phyloP scores from a whole-genome alignment of 2,797 vertebrate species.

The Notolabrus celidotus region DNA sequence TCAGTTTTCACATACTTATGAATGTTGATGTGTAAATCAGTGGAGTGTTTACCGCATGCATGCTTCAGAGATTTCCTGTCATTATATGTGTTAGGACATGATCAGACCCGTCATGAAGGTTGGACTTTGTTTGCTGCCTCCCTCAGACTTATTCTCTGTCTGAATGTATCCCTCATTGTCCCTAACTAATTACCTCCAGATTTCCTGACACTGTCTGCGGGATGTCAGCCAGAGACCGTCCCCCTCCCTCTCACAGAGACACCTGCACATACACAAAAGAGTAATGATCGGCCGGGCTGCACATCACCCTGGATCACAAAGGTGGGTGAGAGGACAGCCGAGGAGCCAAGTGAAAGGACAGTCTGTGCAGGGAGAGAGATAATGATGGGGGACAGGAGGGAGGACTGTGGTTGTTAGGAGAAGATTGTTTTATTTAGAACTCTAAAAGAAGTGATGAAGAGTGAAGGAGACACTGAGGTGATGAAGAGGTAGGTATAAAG shows the following conservation, averaged over 20 bases:
- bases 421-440: not conserved
- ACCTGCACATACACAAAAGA: conserved; percentile 44
- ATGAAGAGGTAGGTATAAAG: conserved; percentile 26
- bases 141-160: conserved; percentile 13
- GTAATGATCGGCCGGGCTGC: conserved; percentile 19
- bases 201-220: conserved; percentile 33
- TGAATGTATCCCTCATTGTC: conserved; percentile 7
- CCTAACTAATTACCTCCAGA: conserved; percentile 30
- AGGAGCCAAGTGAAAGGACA: conserved; percentile 5
- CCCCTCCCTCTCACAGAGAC: conserved; percentile 28
- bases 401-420: too few species aligned
- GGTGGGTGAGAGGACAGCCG: conserved; percentile 21
- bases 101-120: conserved; percentile 3
- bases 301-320: conserved; percentile 62
- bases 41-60: too few species aligned
- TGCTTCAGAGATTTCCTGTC: too few species aligned
- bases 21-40: too few species aligned
- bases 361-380: conserved; percentile 1
- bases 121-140: not conserved
- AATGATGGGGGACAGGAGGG: too few species aligned
- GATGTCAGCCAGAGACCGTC: conserved; percentile 42
- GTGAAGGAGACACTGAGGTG: conserved; percentile 33
- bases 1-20: too few species aligned
- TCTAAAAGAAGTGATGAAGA: conserved; percentile 2
- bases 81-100: too few species aligned